A percentile compares a stretch with the other conserved stretches of the same genome.
These are phyloP conservation scores for Melieria picta DNA, from an alignment of 2,888 invertebrate species.

Conservation along the genomic window DNA sequence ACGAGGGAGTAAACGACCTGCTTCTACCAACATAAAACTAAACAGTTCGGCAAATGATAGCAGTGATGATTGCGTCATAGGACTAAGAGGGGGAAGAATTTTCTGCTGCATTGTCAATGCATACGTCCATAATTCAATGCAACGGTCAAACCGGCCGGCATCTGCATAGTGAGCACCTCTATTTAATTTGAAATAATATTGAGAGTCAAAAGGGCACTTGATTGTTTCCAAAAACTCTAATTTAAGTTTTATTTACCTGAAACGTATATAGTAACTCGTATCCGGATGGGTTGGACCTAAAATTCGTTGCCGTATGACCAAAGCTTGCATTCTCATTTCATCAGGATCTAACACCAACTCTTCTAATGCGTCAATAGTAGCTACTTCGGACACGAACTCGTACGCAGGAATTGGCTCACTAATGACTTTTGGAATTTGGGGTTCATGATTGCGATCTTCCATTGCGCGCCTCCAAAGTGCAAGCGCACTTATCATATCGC, in stretches of 20 bases:
- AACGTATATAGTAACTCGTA: slow-evolving; percentile 95
- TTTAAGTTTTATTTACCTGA: slow-evolving; percentile 63
- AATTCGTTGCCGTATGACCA: slow-evolving; percentile 92
- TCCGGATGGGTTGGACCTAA: slow-evolving; percentile 94
- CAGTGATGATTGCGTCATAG: slow-evolving; percentile 93
- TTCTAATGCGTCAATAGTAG: slow-evolving; percentile 80
- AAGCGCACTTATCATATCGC: slow-evolving; percentile 91
- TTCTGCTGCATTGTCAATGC: slow-evolving; percentile 96
- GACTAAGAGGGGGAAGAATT: slow-evolving; percentile 90
- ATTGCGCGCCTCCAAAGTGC: slow-evolving; percentile 92
- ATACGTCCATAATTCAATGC: slow-evolving; percentile 96
- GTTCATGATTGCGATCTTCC: slow-evolving; percentile 79
- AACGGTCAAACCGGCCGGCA: slow-evolving; percentile 90
- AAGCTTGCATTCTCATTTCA: slow-evolving; percentile 94
- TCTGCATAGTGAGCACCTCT: slow-evolving; percentile 95
- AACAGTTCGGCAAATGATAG: slow-evolving; percentile 95
- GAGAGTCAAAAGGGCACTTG: not conserved
- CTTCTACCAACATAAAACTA: slow-evolving; percentile 92
- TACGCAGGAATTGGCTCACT: slow-evolving; percentile 85
- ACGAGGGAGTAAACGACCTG: slow-evolving; percentile 75
- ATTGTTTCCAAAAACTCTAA: not conserved
- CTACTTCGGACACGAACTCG: slow-evolving; percentile 86
- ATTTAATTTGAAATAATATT: not conserved
- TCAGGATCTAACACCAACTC: slow-evolving; percentile 93
- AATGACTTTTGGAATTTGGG: slow-evolving; percentile 79